A percentile compares a stretch with the other conserved stretches of the same genome.
phyloP scores from a whole-genome alignment of 2,797 vertebrate genomes.

The Clarias pachynema region DNA sequence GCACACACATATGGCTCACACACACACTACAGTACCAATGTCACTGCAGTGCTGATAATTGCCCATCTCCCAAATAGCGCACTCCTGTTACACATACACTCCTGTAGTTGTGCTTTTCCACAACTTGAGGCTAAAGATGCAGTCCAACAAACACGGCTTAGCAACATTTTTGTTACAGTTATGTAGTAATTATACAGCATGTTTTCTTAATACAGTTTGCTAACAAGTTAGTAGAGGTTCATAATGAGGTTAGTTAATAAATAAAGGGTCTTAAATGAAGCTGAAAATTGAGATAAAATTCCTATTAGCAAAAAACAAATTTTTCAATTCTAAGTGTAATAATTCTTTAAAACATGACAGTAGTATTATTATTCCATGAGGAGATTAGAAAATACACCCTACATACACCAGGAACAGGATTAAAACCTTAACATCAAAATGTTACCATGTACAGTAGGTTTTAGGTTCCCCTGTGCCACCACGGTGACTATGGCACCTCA shows the following conservation, averaged over 20 bases:
- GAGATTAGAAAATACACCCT: background rate
- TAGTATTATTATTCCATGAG: background rate
- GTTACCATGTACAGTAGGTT: too few relatives aligned
- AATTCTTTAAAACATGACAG: background rate
- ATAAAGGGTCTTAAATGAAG: background rate
- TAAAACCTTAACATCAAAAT: too few relatives aligned
- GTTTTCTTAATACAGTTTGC: background rate
- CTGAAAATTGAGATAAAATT: background rate
- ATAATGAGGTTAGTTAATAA: background rate
- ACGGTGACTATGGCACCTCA: too few relatives aligned
- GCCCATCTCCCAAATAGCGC: background rate
- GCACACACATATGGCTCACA: background rate
- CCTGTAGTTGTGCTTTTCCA: background rate
- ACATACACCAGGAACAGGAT: too few relatives aligned
- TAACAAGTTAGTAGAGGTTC: background rate
- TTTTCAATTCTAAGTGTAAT: background rate
- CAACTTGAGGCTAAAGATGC: background rate
- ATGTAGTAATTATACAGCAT: slow-evolving; percentile 1
- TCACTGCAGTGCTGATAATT: background rate
- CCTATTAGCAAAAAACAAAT: background rate
- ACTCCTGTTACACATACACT: too few relatives aligned
- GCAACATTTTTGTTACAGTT: background rate
- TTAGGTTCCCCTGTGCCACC: too few relatives aligned
- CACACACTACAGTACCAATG: background rate
- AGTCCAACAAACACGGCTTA: background rate